Conservation (phyloP, 2,888 invertebrate species). For the Parthenolecanium corni region DNA sequence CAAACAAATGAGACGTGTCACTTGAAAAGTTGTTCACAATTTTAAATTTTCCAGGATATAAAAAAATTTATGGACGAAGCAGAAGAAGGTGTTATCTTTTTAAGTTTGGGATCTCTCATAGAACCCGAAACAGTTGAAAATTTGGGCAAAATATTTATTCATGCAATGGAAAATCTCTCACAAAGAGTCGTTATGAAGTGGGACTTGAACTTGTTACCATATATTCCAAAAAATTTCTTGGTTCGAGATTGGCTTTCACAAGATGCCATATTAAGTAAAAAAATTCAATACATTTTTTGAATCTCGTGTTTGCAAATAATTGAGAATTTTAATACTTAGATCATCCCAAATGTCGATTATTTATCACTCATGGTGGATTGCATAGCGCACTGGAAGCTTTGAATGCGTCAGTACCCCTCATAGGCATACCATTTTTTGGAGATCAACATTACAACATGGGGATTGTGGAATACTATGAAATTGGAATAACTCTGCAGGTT, state of each 20-base stretch:
- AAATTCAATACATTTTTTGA: not conserved
- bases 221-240: conserved; percentile 23
- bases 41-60: not conserved
- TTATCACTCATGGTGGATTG: conserved; percentile 30
- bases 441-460: conserved; percentile 29
- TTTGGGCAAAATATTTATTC: not conserved
- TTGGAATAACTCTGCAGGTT: conserved; percentile 14
- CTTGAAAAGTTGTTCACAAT: no score
- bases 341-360: conserved; percentile 28
- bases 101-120: conserved; percentile 26
- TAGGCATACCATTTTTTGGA: conserved; percentile 30
- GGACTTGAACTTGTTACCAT: conserved; percentile 16
- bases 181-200: conserved; percentile 28
- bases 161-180: conserved; percentile 11
- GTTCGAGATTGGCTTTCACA: conserved; percentile 28
- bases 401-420: conserved; percentile 21
- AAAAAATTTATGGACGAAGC: conserved; percentile 24
- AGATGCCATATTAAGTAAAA: not conserved
- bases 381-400: conserved; percentile 28
- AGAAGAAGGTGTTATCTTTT: conserved; percentile 19
- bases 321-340: conserved; percentile 10
- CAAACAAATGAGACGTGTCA: no score
- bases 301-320: no score
- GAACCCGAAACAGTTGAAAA: conserved; percentile 2
- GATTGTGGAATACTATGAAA: conserved; percentile 13